phyloP scores from a whole-genome alignment of 2,888 invertebrate genomes.

The Lepidocyrtinus sp. region DNA sequence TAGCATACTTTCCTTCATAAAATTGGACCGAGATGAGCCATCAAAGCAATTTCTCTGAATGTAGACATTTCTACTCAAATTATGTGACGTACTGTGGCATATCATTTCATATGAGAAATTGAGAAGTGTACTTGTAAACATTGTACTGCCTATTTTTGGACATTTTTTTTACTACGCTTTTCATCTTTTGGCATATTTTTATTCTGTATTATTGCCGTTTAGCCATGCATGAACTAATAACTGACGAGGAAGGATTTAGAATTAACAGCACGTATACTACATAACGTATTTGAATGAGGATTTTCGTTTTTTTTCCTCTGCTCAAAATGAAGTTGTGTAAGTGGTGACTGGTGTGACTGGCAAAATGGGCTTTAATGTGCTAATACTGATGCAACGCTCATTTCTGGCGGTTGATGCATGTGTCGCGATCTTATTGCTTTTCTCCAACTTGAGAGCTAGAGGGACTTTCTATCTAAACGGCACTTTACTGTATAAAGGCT shows the following conservation, averaged over 20 bases:
- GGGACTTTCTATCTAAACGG: too few species aligned
- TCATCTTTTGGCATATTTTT: background rate
- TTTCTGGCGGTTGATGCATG: slow-evolving; percentile 54
- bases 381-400: slow-evolving; percentile 55
- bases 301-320: background rate
- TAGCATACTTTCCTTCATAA: background rate
- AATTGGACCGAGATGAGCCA: background rate
- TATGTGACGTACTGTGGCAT: background rate
- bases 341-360: slow-evolving; percentile 1
- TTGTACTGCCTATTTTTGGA: too few species aligned
- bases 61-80: background rate
- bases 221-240: slow-evolving; percentile 44
- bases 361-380: slow-evolving; percentile 51
- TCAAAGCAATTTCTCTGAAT: background rate
- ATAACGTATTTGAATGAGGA: slow-evolving; percentile 45
- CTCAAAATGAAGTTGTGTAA: background rate
- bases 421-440: slow-evolving; percentile 53
- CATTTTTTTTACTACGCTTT: too few species aligned
- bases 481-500: too few species aligned
- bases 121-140: too few species aligned
- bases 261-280: slow-evolving; percentile 50
- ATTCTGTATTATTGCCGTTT: background rate
- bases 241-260: slow-evolving; percentile 38
- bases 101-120: background rate
- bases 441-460: slow-evolving; percentile 24